Evolutionary conservation across 30 jellyfish, hydroid and myxozoan species (phyloP), one percentile per base, ranked within the genome.

Genomic region (Morbakka virulenta): DNA sequence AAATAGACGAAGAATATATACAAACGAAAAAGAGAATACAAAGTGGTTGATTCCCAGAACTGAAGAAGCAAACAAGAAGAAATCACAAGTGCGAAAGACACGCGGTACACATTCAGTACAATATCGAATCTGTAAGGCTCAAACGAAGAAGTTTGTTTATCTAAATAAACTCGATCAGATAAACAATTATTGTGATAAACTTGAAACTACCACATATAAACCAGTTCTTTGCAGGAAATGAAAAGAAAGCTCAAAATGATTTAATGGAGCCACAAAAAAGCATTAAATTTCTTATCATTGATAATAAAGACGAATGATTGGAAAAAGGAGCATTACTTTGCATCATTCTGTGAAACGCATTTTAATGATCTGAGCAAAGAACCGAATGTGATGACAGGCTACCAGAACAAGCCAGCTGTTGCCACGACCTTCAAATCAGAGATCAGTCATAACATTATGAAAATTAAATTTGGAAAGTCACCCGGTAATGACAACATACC

Each of bases 401-500:
- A 35, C 72, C 72, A 61, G 51, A 23, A 61, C 4, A 35, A 61
- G 28, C 72, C 47, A 61, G 72, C 72, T 61, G 28, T 61, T 61
- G 35, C 72, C 72, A 53, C 25, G 69, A 53, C n/a, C 61, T 47
- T 47, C 14, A 47, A 47, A 47, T 53, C 69, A 53, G 69, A 20
- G 23, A 53, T 53, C 69, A 53, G 69, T 53, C 69, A 53, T 53
- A 53, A 53, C 23, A 53, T 53, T 32, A 53, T 20, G 69, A 20
- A 53, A 53, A 53, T 53, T 28, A 53, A 53, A 53, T 53, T 6
- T 53, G 69, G 22, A 53, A 53, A 53, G 25, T 53, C 69, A 53
- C 22, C 69, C 69, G 69, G 69, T 53, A 53, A 53, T 53, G 69
- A 53, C 23, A 53, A 53, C 22, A 53, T 53, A 53, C 69, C 69